Base-by-base conservation (phyloP, 2,797 vertebrate species). In the Sebastes elongatus region DNA sequence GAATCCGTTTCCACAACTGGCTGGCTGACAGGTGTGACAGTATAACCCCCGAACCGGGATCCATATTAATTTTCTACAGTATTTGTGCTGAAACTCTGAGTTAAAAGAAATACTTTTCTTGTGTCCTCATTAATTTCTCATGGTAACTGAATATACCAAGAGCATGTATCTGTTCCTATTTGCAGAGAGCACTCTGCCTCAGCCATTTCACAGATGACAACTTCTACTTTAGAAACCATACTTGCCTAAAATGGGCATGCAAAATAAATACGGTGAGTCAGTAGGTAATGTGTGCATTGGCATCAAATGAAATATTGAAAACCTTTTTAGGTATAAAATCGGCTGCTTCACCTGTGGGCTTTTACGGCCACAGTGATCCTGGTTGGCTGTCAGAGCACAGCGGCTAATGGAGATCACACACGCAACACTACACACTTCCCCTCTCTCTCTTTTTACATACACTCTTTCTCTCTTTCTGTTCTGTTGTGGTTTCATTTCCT, bases 221-320 rank as follows among this genome's bases (percentile, higher is more conserved):
- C 81, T 80, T 85, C 76, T 74, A 80, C 82, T 86, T 85, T 81
- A 76, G 68, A 88, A 82, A 71, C 66, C 70, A 78, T 14, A 66
- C 63, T 78, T 28, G 63, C 84, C 69, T 66, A 71, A 92, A 90
- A 91, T 85, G 77, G 86, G 9, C 80, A 83, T 79, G 83, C 70
- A 80, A 89, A 89, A 89, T 85, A 87, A 88, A 89, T 82, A 87
- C 62, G 46, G 46, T 2, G 7, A 67, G 78, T 77, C 56, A 20
- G 65, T 66, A 84, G 86, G 82, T 91, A 87, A 82, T 80, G 64
- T 86, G 80, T 82, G 83, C 49, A 71, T 86, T 71, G 61, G 66
- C 55, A 18, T 71, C 66, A 74, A 89, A 89, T 91, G 10, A 93
- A 93, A 89, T 88, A 94, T 93, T 91, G 22, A 93, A 90, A 84